Base-by-base conservation (phyloP, 1,140 invertebrate species). In the Lerema accius region DNA sequence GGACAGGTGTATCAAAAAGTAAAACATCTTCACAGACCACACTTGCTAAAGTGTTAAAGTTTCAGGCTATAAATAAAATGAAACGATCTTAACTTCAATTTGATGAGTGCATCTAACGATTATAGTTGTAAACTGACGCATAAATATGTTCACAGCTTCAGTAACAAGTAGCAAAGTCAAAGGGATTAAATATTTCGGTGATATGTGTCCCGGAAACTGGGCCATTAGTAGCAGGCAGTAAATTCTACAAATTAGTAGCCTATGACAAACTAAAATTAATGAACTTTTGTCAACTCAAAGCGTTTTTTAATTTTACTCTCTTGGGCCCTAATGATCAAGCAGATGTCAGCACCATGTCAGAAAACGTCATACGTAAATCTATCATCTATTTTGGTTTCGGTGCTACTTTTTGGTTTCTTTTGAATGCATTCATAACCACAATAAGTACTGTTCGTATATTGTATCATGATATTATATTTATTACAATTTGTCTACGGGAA, bases 201-300 rank as follows among this genome's bases (percentile, higher is more conserved):
- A 85, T 87, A 75, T 79, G 81, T 80, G n/a, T 73, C 53, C 87
- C 82, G 87, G 85, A 88, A 81, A 78, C 76, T 53, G 58, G 43
- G 74, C 75, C 77, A 87, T 90, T 87, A 87, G 76, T 71, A 63
- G 49, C 56, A 42, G 37, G 78, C 69, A 78, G 78, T 90, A 85
- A 87, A 90, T 88, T 84, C 73, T 66, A 87, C 83, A 87, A 88
- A 88, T 88, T 90, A 88, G 80, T 75, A 62, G 73, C 55, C 74
- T 86, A 83, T 83, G 80, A 88, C 83, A 88, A 81, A 86, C 69
- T 82, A 80, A 86, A 80, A 90, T 88, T 87, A 82, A 89, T 87
- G 83, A 76, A 65, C 53, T 78, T 80, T 76, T 69, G 73, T 74
- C 73, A 60, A 67, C 55, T 45, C 17, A 10, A 46, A 50, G 65